These are phyloP conservation scores for Conus canariensis DNA, from an alignment of 2,888 invertebrate species.

Conservation along the genomic window DNA sequence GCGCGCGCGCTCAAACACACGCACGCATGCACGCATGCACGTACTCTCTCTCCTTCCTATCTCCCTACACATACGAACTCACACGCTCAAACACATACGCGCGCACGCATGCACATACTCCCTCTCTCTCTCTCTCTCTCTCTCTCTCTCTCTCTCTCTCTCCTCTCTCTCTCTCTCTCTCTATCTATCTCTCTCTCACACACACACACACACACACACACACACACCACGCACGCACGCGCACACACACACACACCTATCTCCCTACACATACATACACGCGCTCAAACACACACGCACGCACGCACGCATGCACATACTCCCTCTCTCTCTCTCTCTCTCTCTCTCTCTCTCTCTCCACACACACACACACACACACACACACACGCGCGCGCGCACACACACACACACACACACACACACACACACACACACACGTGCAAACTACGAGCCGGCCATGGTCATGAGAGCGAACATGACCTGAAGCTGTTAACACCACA, in stretches of 20 bases:
- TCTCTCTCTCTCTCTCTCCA: too few species aligned
- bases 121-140: too few species aligned
- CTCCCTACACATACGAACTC: too few species aligned
- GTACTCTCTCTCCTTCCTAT: background rate
- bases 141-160: too few species aligned
- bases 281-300: background rate
- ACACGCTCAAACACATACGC: background rate
- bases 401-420: background rate
- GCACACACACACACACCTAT: background rate
- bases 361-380: background rate
- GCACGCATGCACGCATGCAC: background rate
- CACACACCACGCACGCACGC: background rate
- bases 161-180: background rate
- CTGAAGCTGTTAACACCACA: too few species aligned
- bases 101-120: background rate
- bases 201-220: background rate
- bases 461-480: too few species aligned
- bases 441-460: too few species aligned
- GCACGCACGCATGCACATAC: background rate
- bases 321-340: too few species aligned
- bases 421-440: background rate
- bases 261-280: background rate
- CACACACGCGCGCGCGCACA: background rate
- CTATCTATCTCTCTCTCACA: too few species aligned
- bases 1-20: background rate